phyloP scores from a whole-genome alignment of 2,888 invertebrate species.

The Drosophila pegasa region DNA sequence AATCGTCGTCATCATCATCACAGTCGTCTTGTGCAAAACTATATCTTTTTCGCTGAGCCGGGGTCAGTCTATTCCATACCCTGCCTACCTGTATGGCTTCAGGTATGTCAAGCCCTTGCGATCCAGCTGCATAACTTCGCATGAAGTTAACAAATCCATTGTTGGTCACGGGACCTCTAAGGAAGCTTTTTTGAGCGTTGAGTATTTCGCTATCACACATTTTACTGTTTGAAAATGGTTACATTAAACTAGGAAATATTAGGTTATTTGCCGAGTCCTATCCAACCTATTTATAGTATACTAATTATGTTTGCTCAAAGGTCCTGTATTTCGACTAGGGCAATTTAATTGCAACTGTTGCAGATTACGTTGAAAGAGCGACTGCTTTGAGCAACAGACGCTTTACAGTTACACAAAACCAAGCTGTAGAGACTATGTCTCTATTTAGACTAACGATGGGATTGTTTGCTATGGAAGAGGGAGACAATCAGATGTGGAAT shows the following conservation, averaged over 20 bases:
- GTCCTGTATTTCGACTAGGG: too few relatives aligned
- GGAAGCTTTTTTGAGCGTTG: constrained; percentile 2
- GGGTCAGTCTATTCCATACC: constrained; percentile 15
- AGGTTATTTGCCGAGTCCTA: too few relatives aligned
- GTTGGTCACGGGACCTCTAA: constrained; percentile 11
- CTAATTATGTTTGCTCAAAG: too few relatives aligned
- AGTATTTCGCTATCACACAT: not conserved
- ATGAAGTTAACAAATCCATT: constrained; percentile 25
- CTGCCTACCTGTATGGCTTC: not conserved
- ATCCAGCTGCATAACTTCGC: not conserved
- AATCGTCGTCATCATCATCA: rapidly evolving
- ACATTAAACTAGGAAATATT: not conserved
- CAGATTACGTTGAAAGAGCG: too few relatives aligned
- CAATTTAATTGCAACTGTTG: too few relatives aligned
- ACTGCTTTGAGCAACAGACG: constrained; percentile 43
- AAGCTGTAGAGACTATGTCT: not conserved
- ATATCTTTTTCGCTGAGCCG: not conserved
- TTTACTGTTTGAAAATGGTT: not conserved
- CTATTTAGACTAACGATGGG: not conserved
- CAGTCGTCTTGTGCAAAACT: not conserved
- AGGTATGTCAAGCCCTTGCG: not conserved
- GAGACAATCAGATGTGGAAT: not conserved
- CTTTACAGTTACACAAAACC: constrained; percentile 51
- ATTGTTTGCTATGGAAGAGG: not conserved
- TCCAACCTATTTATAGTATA: too few relatives aligned